Evolutionary conservation across 2,888 invertebrate species (phyloP), one percentile per base, ranked within the genome.

Genomic region (Lochmaea crataegi): DNA sequence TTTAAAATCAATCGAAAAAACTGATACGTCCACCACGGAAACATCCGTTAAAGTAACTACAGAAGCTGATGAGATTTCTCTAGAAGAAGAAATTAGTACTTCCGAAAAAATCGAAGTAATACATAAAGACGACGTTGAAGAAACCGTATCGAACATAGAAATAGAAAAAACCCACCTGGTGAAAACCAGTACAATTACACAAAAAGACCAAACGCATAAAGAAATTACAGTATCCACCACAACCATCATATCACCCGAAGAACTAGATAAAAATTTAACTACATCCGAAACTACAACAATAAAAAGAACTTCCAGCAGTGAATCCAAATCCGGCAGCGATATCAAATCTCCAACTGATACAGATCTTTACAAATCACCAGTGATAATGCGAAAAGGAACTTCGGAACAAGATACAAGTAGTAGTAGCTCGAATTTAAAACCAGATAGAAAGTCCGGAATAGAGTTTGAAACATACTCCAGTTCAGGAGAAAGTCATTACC

Each of bases 401-500:
- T 78, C 80, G 10, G 88, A 82, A 76, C 85, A 79, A 77, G 88
- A 74, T 81, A 87, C 76, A 79, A 88, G 82, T 81, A 86, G 86
- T 71, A 83, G 84, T 69, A 85, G 85, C 65, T 82, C 84, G 14
- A 82, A 83, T 58, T 80, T 87, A 3, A 87, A 86, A 56, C 87
- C 86, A 2, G 94, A 94, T 78, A 89, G 94, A 65, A 91, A 92
- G 82, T 94, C 95, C 0, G 93, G 93, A 51, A 91, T 94, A 32
- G 95, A 95, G 81, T 89, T 93, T 32, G 96, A 96, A 85, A 89
- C 91, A 3, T 93, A 93, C 86, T 95, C 95, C 0, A 96, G 96
- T 87, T 96, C 95, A 14, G 95, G 96, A 16, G 95, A 95, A 82
- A 96, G 96, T 83, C 94, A 94, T 80, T 96, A 96, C 83, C 95